Evolutionary conservation across 2,888 invertebrate species (phyloP).

Genomic region (Plemyria rubiginata): DNA sequence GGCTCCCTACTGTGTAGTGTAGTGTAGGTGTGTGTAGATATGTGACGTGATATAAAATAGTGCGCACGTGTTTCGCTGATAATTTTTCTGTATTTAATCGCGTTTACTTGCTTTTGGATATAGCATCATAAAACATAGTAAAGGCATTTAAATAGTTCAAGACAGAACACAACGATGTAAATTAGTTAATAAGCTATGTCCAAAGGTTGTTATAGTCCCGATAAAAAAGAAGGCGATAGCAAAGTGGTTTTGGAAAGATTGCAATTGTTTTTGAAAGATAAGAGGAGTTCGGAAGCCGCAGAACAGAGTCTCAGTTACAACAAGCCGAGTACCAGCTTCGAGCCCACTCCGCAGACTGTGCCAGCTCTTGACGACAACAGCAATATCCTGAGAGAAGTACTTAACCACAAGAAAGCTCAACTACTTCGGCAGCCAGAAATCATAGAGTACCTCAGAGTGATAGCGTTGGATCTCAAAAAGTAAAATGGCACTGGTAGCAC

Average conservation of each 20-base stretch:
- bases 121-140: background rate
- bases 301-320: conserved; percentile 62
- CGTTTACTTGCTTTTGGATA: background rate
- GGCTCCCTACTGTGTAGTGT: too few species aligned
- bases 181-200: conserved; percentile 65
- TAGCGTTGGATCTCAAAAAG: conserved; percentile 74
- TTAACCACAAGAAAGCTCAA: conserved; percentile 79
- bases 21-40: too few species aligned
- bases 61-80: conserved; percentile 33
- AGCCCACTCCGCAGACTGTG: conserved; percentile 55
- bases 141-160: background rate
- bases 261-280: conserved; percentile 79
- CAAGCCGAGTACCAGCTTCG: conserved; percentile 75
- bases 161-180: conserved; percentile 46
- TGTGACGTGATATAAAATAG: background rate
- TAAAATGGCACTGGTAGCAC: conserved; percentile 73
- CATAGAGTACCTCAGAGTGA: conserved; percentile 69
- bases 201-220: conserved; percentile 80
- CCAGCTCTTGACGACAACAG: conserved; percentile 68
- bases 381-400: conserved; percentile 73
- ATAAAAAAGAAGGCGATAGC: conserved; percentile 79
- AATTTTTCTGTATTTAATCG: conserved; percentile 4
- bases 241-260: conserved; percentile 80
- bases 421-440: conserved; percentile 78
- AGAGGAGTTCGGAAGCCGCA: conserved; percentile 65